These are phyloP conservation scores for Pitangus sulphuratus DNA, from an alignment of 2,797 vertebrate genomes.

Conservation along the genomic window DNA sequence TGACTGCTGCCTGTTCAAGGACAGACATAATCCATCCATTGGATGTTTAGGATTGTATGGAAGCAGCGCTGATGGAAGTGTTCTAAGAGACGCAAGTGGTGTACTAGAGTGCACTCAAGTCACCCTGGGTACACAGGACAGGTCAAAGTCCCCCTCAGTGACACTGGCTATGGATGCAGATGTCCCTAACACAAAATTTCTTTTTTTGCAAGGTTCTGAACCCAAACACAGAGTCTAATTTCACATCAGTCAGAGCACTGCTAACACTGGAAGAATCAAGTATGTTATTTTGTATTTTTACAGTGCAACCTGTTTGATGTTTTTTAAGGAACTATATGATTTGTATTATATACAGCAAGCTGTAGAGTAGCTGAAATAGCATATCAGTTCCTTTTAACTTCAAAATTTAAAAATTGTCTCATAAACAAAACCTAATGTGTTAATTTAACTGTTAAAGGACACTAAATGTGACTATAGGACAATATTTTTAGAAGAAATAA, in stretches of 20 bases:
- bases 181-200: background rate
- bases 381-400: background rate
- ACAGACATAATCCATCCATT: no score
- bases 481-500: slow-evolving; percentile 51
- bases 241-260: background rate
- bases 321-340: background rate
- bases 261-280: background rate
- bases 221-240: background rate
- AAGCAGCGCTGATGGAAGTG: no score
- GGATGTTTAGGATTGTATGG: no score
- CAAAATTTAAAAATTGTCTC: background rate
- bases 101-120: background rate
- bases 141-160: background rate
- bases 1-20: no score
- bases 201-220: background rate
- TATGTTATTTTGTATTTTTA: background rate
- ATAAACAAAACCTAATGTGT: slow-evolving; percentile 8
- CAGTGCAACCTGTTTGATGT: background rate
- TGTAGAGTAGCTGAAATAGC: background rate
- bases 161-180: no score
- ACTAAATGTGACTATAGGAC: slow-evolving; percentile 19
- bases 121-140: background rate
- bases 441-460: slow-evolving; percentile 30
- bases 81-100: background rate
- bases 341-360: background rate